Evolutionary conservation across 2,888 invertebrate species (phyloP).

Genomic region (Drosophila mayaguana): DNA sequence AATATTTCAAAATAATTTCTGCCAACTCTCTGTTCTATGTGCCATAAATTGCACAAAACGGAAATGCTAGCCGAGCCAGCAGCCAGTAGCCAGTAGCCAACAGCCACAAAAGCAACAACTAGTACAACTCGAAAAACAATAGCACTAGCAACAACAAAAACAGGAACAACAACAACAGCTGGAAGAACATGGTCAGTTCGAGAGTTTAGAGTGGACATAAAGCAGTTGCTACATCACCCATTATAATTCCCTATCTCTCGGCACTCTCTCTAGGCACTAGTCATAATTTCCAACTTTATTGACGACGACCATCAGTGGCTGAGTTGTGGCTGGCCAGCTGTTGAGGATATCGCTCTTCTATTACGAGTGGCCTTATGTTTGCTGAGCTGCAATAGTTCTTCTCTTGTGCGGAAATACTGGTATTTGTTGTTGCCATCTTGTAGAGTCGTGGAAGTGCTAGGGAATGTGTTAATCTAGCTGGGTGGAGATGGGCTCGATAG

Average conservation of each 20-base stretch:
- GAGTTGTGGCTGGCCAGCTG: slow-evolving; percentile 44
- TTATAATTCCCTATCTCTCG: slow-evolving; percentile 58
- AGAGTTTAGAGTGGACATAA: slow-evolving; percentile 55
- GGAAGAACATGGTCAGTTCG: slow-evolving; percentile 22
- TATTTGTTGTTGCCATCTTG: slow-evolving; percentile 10
- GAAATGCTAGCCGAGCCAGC: slow-evolving; percentile 35
- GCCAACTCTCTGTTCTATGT: slow-evolving; percentile 29
- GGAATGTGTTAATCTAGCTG: slow-evolving; percentile 7
- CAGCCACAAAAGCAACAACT: slow-evolving; percentile 19
- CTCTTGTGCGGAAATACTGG: neutral
- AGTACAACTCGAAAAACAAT: slow-evolving; percentile 12
- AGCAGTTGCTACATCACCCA: slow-evolving; percentile 47
- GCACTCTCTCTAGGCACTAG: slow-evolving; percentile 17
- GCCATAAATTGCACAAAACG: slow-evolving; percentile 60
- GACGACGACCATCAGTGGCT: slow-evolving; percentile 56
- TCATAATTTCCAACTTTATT: slow-evolving; percentile 65
- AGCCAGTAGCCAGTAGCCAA: neutral
- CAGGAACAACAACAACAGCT: slow-evolving; percentile 13
- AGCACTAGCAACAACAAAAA: slow-evolving; percentile 12
- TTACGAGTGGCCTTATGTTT: slow-evolving; percentile 40
- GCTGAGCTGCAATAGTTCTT: slow-evolving; percentile 1
- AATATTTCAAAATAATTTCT: slow-evolving; percentile 75
- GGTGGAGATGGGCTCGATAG: neutral
- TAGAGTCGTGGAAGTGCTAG: neutral
- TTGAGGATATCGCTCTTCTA: slow-evolving; percentile 28